These are phyloP conservation scores for Vulpes ferrilata DNA, from an alignment of 2,113 vertebrate genomes.

Conservation along the genomic window DNA sequence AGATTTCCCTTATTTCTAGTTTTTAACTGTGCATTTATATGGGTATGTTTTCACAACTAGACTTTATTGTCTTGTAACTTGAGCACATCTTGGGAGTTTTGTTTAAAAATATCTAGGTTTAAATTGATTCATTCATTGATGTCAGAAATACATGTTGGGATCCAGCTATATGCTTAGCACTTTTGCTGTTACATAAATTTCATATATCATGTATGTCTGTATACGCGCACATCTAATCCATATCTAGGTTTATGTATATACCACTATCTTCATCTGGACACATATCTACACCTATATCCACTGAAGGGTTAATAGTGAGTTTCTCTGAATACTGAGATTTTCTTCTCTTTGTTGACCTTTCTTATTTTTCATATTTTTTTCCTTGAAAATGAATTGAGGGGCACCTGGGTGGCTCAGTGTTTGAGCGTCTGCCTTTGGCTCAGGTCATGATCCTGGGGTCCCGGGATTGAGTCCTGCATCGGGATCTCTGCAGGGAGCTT, in stretches of 20 bases:
- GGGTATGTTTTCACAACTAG: background rate
- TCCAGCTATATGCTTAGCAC: background rate
- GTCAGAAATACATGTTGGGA: background rate
- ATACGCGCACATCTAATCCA: background rate
- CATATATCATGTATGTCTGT: background rate
- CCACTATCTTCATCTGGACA: background rate
- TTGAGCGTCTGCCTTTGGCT: no score
- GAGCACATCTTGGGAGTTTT: background rate
- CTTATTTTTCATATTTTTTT: background rate
- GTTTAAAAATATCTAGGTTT: background rate
- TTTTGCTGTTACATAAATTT: background rate
- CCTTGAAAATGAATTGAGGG: background rate
- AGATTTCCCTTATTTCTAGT: background rate
- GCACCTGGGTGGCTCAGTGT: no score
- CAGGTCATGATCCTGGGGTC: no score
- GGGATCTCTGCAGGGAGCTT: no score
- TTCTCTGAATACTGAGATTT: constrained; percentile 30
- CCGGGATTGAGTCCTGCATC: no score
- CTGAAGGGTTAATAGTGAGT: background rate
- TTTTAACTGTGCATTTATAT: background rate
- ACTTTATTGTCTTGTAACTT: background rate
- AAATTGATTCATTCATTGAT: background rate
- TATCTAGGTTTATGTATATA: background rate
- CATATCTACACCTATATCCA: background rate
- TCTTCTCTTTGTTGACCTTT: background rate